phyloP scores from a whole-genome alignment of 1,140 invertebrate genomes.

The Drosophila rufa region DNA sequence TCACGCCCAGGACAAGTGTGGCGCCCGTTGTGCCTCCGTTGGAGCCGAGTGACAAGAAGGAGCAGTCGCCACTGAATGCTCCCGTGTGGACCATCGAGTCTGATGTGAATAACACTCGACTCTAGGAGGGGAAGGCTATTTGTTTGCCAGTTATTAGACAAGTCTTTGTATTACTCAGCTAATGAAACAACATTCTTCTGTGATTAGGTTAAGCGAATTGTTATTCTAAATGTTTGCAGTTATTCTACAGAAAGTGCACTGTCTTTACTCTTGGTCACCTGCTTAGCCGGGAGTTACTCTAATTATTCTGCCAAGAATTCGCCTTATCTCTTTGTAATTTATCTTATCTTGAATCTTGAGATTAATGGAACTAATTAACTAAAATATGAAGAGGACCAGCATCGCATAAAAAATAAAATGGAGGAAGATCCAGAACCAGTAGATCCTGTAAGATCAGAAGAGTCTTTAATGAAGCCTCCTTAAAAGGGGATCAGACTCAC shows the following conservation, averaged over 20 bases:
- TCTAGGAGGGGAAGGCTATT: slow-evolving; percentile 31
- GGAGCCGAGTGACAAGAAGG: slow-evolving; percentile 57
- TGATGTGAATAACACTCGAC: slow-evolving; percentile 75
- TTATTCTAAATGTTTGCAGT: slow-evolving; percentile 26
- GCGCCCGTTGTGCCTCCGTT: slow-evolving; percentile 28
- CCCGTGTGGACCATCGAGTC: slow-evolving; percentile 75
- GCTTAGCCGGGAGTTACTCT: neutral
- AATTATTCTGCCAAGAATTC: neutral
- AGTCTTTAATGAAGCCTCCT: neutral
- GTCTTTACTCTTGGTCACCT: neutral
- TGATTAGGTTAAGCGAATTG: slow-evolving; percentile 67
- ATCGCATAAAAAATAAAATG: slow-evolving; percentile 57
- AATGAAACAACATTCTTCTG: slow-evolving; percentile 65
- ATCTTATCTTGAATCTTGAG: neutral
- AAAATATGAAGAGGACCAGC: slow-evolving; percentile 51
- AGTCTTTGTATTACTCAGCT: slow-evolving; percentile 33
- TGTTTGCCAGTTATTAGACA: slow-evolving; percentile 15
- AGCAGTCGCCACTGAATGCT: slow-evolving; percentile 67
- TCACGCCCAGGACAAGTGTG: slow-evolving; percentile 61
- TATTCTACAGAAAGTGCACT: slow-evolving; percentile 15
- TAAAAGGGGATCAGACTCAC: slow-evolving; percentile 32
- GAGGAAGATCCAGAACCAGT: slow-evolving; percentile 70
- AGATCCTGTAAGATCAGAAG: slow-evolving; percentile 42
- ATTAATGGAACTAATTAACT: slow-evolving; percentile 4
- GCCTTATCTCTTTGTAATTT: neutral